Evolutionary conservation across 92 coral and sea anemone species (phyloP).

Genomic region (Meandrina meandrites): DNA sequence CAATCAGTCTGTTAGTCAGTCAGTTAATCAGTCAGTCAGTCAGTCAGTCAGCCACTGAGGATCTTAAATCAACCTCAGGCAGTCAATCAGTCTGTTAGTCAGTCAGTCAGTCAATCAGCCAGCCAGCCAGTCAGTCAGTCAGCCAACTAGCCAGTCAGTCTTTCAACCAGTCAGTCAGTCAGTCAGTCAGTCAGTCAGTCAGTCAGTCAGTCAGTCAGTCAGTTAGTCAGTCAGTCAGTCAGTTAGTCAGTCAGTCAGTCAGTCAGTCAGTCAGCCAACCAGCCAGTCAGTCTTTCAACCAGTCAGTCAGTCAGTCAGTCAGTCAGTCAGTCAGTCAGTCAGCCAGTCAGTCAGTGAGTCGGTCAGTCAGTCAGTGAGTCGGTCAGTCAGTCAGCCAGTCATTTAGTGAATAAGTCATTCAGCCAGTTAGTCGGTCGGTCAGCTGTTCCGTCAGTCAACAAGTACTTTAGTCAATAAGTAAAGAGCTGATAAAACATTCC

Average conservation of each 20-base stretch:
- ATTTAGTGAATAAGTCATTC: not conserved
- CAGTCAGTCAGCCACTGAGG: not conserved
- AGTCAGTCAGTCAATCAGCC: not conserved
- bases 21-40: not conserved
- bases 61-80: no score
- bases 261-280: not conserved
- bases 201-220: not conserved
- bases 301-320: not conserved
- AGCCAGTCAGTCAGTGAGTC: not conserved
- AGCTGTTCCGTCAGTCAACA: not conserved
- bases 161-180: not conserved
- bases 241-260: not conserved
- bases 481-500: not conserved
- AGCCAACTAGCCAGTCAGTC: no score
- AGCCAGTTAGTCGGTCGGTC: not conserved
- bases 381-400: not conserved
- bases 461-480: not conserved
- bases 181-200: not conserved
- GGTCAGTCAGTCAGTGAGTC: not conserved
- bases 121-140: not conserved
- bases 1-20: not conserved
- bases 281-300: no score
- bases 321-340: not conserved
- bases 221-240: not conserved
- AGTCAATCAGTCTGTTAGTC: not conserved